phyloP scores from a whole-genome alignment of 2,113 vertebrate species.

The Baryphthengus martii region DNA sequence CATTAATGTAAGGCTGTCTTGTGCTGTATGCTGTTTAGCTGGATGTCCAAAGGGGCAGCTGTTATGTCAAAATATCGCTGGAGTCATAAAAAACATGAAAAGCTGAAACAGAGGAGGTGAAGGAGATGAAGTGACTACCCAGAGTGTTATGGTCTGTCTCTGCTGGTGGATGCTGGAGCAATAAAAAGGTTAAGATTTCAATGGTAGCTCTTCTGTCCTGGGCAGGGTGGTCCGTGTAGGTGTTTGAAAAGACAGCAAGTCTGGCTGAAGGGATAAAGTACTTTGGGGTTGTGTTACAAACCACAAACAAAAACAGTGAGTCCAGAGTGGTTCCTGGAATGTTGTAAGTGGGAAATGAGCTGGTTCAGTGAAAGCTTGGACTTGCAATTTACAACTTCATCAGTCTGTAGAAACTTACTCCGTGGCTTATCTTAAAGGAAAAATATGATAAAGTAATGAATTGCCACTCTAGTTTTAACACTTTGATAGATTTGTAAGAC shows the following conservation, averaged over 20 bases:
- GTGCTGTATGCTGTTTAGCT: background rate
- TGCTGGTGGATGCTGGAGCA: background rate
- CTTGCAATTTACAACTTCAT: background rate
- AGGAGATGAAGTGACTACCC: background rate
- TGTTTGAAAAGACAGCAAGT: background rate
- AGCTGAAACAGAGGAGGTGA: background rate
- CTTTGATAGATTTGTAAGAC: background rate
- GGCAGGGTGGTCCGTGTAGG: background rate
- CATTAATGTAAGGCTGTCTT: background rate
- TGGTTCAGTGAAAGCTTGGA: background rate
- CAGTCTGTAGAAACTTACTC: background rate
- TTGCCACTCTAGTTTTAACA: background rate
- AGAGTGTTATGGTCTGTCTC: background rate
- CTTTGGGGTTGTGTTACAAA: background rate
- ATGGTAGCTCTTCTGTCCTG: background rate
- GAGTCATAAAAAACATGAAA: background rate
- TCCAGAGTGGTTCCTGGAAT: background rate
- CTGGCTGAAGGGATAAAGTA: background rate
- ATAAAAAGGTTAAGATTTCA: background rate
- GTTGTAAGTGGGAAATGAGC: rapidly evolving
- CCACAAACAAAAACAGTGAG: background rate
- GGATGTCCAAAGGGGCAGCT: background rate
- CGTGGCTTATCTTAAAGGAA: background rate
- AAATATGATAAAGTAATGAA: background rate
- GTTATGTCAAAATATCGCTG: background rate